Conservation (phyloP, 2,888 invertebrate genomes). For the Trissoscelio sp. region DNA sequence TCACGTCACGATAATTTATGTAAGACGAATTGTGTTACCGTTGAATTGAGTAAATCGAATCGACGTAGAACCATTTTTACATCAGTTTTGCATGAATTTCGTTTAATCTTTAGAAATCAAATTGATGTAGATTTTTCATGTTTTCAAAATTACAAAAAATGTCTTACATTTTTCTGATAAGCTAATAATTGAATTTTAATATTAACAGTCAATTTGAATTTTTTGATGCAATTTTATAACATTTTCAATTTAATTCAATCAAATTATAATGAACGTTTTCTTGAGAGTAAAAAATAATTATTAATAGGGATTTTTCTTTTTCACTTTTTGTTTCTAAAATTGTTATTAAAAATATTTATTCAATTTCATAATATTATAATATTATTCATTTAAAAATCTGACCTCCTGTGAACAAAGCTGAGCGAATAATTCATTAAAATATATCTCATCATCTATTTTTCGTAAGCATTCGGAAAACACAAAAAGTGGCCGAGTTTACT, state of each 20-base stretch:
- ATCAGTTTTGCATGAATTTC: neutral
- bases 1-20: neutral
- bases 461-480: conserved; percentile 1
- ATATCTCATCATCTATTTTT: conserved; percentile 14
- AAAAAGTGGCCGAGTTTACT: conserved; percentile 27
- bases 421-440: conserved; percentile 22
- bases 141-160: too few species aligned
- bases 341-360: too few species aligned
- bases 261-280: too few species aligned
- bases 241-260: too few species aligned
- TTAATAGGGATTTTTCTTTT: too few species aligned
- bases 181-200: too few species aligned
- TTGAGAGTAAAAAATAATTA: too few species aligned
- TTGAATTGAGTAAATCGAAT: neutral
- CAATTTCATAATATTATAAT: neutral
- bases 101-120: neutral
- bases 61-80: neutral
- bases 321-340: too few species aligned
- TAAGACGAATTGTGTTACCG: neutral
- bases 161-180: too few species aligned
- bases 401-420: neutral
- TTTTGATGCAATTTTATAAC: too few species aligned
- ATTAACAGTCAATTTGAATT: too few species aligned
- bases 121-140: too few species aligned
- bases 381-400: neutral